Evolutionary conservation across 1,140 invertebrate genomes (phyloP).

Genomic region (Drosophila suzukii): DNA sequence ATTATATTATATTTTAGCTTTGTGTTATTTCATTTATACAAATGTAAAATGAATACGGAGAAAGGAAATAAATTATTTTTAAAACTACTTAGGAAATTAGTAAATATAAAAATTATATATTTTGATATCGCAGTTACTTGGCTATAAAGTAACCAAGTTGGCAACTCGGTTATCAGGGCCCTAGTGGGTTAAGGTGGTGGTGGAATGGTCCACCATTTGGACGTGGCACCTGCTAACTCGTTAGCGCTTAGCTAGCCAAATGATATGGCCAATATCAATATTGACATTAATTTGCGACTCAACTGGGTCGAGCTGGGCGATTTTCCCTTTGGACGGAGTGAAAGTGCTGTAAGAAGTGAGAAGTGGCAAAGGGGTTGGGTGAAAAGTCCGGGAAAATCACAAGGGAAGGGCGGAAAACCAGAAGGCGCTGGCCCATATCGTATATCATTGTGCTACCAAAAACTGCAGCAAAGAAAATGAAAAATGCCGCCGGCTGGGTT

Average conservation of each 20-base stretch:
- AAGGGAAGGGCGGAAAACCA: neutral
- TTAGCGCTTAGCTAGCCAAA: conserved; percentile 63
- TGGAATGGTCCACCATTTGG: conserved; percentile 3
- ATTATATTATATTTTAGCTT: too few species aligned
- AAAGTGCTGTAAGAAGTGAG: conserved; percentile 13
- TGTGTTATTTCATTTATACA: too few species aligned
- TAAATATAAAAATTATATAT: too few species aligned
- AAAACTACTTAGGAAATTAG: neutral
- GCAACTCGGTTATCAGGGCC: neutral
- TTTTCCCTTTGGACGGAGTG: conserved; percentile 19
- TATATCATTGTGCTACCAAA: conserved; percentile 59
- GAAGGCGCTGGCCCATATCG: conserved; percentile 59
- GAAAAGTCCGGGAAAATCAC: conserved; percentile 5
- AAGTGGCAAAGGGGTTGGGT: neutral
- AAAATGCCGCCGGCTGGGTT: conserved; percentile 50
- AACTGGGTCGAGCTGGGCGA: conserved; percentile 8
- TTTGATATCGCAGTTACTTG: neutral
- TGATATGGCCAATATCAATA: conserved; percentile 68
- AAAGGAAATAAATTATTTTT: too few species aligned
- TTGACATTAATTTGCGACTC: conserved; percentile 68
- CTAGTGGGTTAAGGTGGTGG: conserved; percentile 9
- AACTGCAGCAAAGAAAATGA: conserved; percentile 46
- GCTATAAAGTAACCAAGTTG: neutral
- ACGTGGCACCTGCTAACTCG: conserved; percentile 54
- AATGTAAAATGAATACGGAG: too few species aligned